These are phyloP conservation scores for Propsilocerus akamusi DNA, from an alignment of 1,140 invertebrate species.

Conservation along the genomic window DNA sequence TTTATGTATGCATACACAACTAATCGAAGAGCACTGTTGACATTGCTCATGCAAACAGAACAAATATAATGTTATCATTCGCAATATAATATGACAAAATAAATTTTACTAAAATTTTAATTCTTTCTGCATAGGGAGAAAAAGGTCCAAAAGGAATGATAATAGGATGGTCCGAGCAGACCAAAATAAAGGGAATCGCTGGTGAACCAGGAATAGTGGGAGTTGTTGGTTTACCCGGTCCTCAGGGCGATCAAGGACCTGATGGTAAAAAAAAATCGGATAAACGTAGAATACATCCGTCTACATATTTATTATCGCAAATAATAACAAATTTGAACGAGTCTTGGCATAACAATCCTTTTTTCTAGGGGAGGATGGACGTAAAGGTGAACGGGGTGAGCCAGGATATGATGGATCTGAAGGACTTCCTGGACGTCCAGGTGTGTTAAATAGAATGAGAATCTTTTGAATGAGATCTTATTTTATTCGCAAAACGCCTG, in stretches of 20 bases:
- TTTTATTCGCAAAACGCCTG: no score
- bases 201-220: no score
- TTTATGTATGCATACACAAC: no score
- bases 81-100: no score
- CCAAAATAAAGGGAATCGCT: background rate
- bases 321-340: no score
- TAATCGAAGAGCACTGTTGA: no score
- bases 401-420: conserved; percentile 21
- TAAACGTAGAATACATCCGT: background rate
- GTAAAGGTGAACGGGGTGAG: conserved; percentile 13
- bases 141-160: conserved; percentile 23
- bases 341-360: no score
- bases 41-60: no score
- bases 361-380: conserved; percentile 10
- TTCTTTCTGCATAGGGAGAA: no score
- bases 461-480: no score
- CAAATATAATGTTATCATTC: no score
- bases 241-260: background rate
- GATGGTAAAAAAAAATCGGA: background rate
- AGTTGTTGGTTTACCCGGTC: background rate
- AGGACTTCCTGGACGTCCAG: conserved; percentile 33
- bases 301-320: background rate
- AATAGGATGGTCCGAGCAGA: background rate
- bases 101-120: no score
- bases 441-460: background rate